phyloP scores from a whole-genome alignment of 1,140 invertebrate species.

The Pachyrhynchus sulphureomaculatus region DNA sequence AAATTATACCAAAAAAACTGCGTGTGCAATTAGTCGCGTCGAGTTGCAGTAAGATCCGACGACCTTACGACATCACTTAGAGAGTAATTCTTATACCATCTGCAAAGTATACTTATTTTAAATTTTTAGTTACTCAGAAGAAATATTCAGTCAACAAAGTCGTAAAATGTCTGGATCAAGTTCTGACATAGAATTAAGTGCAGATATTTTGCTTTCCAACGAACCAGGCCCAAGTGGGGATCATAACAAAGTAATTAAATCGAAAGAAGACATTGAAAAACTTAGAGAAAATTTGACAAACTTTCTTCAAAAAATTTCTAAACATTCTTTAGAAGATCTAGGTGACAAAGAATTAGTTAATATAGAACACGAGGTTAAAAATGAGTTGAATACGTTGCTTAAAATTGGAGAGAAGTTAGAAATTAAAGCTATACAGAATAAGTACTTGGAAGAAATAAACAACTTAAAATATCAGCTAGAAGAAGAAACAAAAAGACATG shows the following conservation, averaged over 20 bases:
- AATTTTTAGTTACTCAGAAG: conserved; percentile 65
- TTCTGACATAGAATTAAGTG: conserved; percentile 44
- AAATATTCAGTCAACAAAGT: conserved; percentile 69
- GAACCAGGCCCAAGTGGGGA: conserved; percentile 38
- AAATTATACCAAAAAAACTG: too few relatives aligned
- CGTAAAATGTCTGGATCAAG: conserved; percentile 57
- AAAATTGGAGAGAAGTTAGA: conserved; percentile 47
- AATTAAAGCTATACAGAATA: conserved; percentile 51
- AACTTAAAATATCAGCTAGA: conserved; percentile 55
- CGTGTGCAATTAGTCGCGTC: too few relatives aligned
- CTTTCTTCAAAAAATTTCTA: conserved; percentile 24
- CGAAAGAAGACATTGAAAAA: conserved; percentile 34
- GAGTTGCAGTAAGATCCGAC: too few relatives aligned
- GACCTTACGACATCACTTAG: too few relatives aligned
- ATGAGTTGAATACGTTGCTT: conserved; percentile 34
- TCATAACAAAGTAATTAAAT: conserved; percentile 22
- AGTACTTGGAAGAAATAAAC: conserved; percentile 53
- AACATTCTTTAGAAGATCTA: conserved; percentile 33
- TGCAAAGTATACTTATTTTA: too few relatives aligned
- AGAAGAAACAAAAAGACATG: conserved; percentile 47
- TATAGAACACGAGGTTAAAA: conserved; percentile 38
- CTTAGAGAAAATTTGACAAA: conserved; percentile 33
- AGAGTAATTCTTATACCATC: too few relatives aligned
- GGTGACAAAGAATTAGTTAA: conserved; percentile 32
- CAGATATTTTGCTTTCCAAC: conserved; percentile 23